Conservation (phyloP, 2,113 vertebrate species). For the Hylia prasina region DNA sequence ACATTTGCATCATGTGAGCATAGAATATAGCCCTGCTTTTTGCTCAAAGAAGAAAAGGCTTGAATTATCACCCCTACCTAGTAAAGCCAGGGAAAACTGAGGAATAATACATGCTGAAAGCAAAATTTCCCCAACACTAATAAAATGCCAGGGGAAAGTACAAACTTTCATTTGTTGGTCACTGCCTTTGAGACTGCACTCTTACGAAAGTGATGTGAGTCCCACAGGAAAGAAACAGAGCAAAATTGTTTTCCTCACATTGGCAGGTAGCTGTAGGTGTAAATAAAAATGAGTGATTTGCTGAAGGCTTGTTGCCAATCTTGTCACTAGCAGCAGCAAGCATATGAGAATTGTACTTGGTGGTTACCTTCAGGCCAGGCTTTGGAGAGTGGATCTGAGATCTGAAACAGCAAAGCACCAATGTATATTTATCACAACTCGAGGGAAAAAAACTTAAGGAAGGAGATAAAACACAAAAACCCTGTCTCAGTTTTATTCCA, state of each 20-base stretch:
- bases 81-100: neutral
- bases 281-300: neutral
- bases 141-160: neutral
- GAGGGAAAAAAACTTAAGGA: neutral
- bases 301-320: neutral
- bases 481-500: neutral
- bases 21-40: neutral
- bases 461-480: neutral
- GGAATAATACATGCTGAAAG: neutral
- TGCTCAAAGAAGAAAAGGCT: neutral
- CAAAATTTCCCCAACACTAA: neutral
- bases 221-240: neutral
- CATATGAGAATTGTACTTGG: neutral
- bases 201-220: accelerated
- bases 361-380: neutral
- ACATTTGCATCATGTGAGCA: neutral
- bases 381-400: neutral
- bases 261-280: neutral
- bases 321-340: neutral
- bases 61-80: neutral
- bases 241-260: neutral
- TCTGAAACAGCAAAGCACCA: neutral
- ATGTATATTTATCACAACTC: neutral
- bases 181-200: neutral
- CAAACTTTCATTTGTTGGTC: neutral